Evolutionary conservation across 2,797 vertebrate species (phyloP).

Genomic region (Otolemur crassicaudatus): DNA sequence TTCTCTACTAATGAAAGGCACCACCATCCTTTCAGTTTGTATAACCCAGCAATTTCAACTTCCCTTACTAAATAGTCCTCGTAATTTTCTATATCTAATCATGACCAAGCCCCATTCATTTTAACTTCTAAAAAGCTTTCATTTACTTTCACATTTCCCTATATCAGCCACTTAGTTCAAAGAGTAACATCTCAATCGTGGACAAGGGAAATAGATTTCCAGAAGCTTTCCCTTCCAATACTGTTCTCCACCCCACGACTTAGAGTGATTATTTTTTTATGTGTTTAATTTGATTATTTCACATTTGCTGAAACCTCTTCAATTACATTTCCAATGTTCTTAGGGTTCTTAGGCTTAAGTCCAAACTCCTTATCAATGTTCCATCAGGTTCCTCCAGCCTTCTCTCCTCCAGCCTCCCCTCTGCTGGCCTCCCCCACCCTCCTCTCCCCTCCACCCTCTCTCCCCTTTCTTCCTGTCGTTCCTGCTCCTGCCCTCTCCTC

Average conservation of each 20-base stretch:
- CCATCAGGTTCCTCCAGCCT: too few relatives aligned
- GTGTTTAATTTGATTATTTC: background rate
- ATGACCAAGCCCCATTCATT: background rate
- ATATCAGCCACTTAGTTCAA: background rate
- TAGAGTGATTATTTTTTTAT: background rate
- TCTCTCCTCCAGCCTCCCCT: background rate
- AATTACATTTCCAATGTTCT: background rate
- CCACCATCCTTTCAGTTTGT: background rate
- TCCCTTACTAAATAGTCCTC: background rate
- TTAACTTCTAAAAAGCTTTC: background rate
- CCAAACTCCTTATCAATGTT: background rate
- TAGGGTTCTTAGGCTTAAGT: background rate
- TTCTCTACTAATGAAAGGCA: background rate
- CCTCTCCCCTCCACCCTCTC: background rate
- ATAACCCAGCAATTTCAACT: background rate
- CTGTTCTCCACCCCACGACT: background rate
- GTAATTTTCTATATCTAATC: background rate
- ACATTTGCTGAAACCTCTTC: background rate
- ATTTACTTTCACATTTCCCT: background rate
- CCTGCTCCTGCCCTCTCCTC: background rate
- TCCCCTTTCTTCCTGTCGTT: too few relatives aligned
- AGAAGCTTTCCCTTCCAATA: too few relatives aligned
- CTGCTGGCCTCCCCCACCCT: background rate
- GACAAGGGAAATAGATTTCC: background rate
- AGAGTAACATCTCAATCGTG: accelerated